These are phyloP conservation scores for Stictocephala bisonia DNA, from an alignment of 2,888 invertebrate species.

Conservation along the genomic window DNA sequence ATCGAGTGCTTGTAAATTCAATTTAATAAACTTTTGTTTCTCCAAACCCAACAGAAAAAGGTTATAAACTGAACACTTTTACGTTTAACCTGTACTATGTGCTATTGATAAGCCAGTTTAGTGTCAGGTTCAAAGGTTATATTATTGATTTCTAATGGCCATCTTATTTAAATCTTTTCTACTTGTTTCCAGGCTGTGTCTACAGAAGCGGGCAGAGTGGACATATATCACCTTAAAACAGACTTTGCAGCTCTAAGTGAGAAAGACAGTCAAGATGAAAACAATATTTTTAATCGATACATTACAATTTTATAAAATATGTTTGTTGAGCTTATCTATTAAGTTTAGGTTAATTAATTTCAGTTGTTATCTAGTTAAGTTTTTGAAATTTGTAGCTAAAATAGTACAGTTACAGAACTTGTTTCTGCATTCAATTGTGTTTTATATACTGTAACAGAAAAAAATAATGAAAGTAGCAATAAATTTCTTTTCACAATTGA, in stretches of 20 bases:
- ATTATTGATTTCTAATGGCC: too few relatives aligned
- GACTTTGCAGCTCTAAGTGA: slow-evolving; percentile 13
- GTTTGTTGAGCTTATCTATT: background rate
- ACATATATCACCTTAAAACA: slow-evolving; percentile 35
- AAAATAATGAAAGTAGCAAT: too few relatives aligned
- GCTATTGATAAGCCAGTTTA: too few relatives aligned
- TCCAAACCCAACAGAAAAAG: too few relatives aligned
- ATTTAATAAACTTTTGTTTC: too few relatives aligned
- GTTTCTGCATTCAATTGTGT: background rate
- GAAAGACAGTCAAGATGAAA: slow-evolving; percentile 1
- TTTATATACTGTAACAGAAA: background rate
- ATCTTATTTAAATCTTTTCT: too few relatives aligned
- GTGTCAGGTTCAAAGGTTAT: too few relatives aligned
- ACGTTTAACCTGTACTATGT: too few relatives aligned
- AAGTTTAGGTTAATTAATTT: background rate
- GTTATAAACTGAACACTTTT: too few relatives aligned
- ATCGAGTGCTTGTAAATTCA: too few relatives aligned
- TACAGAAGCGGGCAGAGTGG: slow-evolving; percentile 32
- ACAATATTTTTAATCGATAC: slow-evolving; percentile 19
- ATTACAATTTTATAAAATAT: slow-evolving; percentile 1
- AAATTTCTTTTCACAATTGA: too few relatives aligned
- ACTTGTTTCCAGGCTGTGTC: slow-evolving; percentile 40
- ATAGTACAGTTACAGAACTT: background rate
- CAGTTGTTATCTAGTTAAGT: background rate
- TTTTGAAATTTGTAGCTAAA: background rate